A percentile compares a stretch with the other conserved stretches of the same genome.
Conservation (phyloP, 2,113 vertebrate genomes). For the Leucosticte australis region DNA sequence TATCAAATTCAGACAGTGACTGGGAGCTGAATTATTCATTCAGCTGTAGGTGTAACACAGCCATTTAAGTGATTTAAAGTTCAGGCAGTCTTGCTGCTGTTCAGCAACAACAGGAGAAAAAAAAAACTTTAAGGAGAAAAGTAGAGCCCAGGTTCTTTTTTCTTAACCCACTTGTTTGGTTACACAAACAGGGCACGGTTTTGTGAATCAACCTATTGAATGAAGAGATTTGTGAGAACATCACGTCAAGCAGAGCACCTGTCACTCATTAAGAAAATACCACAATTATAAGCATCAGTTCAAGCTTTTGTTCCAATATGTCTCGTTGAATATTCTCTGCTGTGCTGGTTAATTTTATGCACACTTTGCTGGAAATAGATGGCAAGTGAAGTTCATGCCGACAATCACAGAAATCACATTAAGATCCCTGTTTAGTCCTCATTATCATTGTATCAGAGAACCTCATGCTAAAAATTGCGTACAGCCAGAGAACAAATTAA, state of each 20-base stretch:
- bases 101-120: background rate
- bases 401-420: conserved; percentile 34
- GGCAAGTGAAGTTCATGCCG: conserved; percentile 31
- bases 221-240: background rate
- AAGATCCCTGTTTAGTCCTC: conserved; percentile 43
- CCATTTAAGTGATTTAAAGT: conserved; percentile 55
- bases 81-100: conserved; percentile 22
- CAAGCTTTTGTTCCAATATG: conserved; percentile 39
- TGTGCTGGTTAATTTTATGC: conserved; percentile 20
- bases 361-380: conserved; percentile 29
- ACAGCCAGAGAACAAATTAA: conserved; percentile 54
- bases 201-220: conserved; percentile 47
- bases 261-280: conserved; percentile 40
- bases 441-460: conserved; percentile 53
- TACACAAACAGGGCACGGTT: background rate
- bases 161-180: conserved; percentile 22
- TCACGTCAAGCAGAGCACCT: conserved; percentile 35
- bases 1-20: conserved; percentile 60
- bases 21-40: conserved; percentile 65
- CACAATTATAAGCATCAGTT: background rate
- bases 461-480: conserved; percentile 31
- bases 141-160: background rate
- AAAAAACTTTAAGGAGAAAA: conserved; percentile 37
- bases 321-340: conserved; percentile 17
- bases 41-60: conserved; percentile 63